Evolutionary conservation across 2,113 vertebrate genomes (phyloP), one percentile per base, ranked within the genome.

Genomic region (Aspidoscelis tigris): DNA sequence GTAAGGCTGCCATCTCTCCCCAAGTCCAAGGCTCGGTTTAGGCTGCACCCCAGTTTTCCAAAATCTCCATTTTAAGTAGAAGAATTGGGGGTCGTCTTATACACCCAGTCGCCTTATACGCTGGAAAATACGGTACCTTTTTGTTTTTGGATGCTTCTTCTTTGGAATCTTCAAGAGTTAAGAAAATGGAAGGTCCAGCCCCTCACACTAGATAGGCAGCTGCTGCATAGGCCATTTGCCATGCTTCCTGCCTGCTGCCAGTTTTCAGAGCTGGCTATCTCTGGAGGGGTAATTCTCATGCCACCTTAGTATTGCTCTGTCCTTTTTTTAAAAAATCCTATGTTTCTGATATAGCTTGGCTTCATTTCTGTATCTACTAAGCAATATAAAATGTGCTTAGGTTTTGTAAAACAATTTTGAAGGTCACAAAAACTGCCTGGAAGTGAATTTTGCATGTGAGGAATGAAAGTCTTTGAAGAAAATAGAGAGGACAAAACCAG

Each of bases 351-450:
- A 53, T 58, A 76, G 14, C n/a, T 58, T 50, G 50, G n/a, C 55
- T 76, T 55, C n/a, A 76, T 16, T 58, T 76, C 50, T 76, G 26
- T 55, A 26, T 11, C 26, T 76, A 3, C 44, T 76, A 53, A n/a
- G 24, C 74, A 76, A 53, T 33, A 39, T 41, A 71, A 71, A 71
- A 71, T 18, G 11, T 18, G 26, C 75, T 61, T 77, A 39, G 47
- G n/a, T 77, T 77, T 16, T 58, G 75, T 77, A 77, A 39, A 50
- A 33, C 50, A 39, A 39, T 14, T 20, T 39, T 77, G 75, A 87
- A 86, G 78, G 80, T 85, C 87, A 88, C 26, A 66, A 83, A 80
- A 90, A 81, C 26, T 44, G 5, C 18, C 58, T 61, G 58, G 58
- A 61, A 61, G 14, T 16, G 41, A 78, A 22, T 22, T 3, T 64